Conservation (phyloP, 2,888 invertebrate genomes). For the Smittia sp. region DNA sequence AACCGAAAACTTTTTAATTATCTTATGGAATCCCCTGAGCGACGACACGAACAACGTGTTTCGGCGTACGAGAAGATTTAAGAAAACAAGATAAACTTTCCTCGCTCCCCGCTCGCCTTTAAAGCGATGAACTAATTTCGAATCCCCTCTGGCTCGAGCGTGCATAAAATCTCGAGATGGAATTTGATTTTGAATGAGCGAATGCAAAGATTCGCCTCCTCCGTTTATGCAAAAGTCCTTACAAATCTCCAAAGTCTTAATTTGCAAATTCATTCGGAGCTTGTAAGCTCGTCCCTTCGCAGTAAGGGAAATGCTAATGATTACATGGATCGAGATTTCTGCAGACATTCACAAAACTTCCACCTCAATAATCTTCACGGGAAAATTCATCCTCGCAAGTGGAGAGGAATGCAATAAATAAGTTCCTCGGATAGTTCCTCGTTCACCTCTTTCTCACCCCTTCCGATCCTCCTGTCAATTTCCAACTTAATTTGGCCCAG, state of each 20-base stretch:
- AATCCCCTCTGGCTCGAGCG: background rate
- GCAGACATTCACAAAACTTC: constrained; percentile 8
- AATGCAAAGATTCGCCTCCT: background rate
- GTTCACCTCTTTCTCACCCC: background rate
- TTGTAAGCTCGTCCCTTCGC: background rate
- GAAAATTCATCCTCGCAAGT: background rate
- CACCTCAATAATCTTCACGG: background rate
- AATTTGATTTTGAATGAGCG: too few species aligned
- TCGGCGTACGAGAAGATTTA: background rate
- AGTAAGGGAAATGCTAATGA: constrained; percentile 4
- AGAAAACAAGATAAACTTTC: constrained; percentile 4
- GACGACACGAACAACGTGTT: constrained; percentile 3
- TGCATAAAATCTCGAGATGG: too few species aligned
- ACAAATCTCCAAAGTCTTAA: constrained; percentile 4
- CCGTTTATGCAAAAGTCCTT: background rate
- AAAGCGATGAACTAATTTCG: constrained; percentile 12
- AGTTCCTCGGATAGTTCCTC: background rate
- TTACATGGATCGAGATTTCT: constrained; percentile 3
- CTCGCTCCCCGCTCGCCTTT: background rate
- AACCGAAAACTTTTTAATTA: constrained; percentile 4
- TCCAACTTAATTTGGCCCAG: constrained; percentile 19
- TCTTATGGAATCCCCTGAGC: background rate
- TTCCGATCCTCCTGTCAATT: constrained; percentile 3
- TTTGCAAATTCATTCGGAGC: background rate
- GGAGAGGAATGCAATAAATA: constrained; percentile 14